Evolutionary conservation across 2,113 vertebrate species (phyloP).

Genomic region (Anolis sagrei): DNA sequence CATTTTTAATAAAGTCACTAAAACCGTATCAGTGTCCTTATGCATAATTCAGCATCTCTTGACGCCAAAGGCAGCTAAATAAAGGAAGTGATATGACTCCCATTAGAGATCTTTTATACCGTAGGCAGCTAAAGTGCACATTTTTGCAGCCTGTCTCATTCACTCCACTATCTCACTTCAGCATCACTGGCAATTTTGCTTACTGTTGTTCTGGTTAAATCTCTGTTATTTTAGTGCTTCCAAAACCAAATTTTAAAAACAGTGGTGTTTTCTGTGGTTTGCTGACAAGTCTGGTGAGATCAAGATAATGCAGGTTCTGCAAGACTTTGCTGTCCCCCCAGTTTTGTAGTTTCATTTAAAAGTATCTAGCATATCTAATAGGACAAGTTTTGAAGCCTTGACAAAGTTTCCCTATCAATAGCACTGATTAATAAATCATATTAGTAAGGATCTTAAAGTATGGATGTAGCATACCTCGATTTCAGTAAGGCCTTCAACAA

Average conservation of each 20-base stretch:
- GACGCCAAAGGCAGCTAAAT: slow-evolving; percentile 36
- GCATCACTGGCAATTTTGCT: slow-evolving; percentile 21
- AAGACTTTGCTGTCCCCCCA: neutral
- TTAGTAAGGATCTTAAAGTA: neutral
- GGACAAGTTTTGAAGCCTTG: neutral
- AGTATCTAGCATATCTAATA: neutral
- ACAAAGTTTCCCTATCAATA: neutral
- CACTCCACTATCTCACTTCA: slow-evolving; percentile 3
- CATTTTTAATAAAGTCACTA: slow-evolving; percentile 46
- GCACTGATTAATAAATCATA: neutral
- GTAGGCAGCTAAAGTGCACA: slow-evolving; percentile 23
- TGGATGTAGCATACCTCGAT: too few species aligned
- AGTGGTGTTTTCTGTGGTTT: neutral
- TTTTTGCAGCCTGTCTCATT: slow-evolving; percentile 24
- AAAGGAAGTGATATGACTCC: slow-evolving; percentile 37
- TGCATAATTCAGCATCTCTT: slow-evolving; percentile 41
- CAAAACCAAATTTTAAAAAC: neutral
- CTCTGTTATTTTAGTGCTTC: neutral
- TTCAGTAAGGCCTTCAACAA: too few species aligned
- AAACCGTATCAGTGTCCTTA: slow-evolving; percentile 33
- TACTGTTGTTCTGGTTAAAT: slow-evolving; percentile 10
- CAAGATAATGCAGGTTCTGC: neutral
- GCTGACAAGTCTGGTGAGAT: neutral
- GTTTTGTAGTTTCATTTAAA: neutral
- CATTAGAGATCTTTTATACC: slow-evolving; percentile 25